Conservation (phyloP, 2,888 invertebrate genomes). For the Liopterus haemorrhoidalis region DNA sequence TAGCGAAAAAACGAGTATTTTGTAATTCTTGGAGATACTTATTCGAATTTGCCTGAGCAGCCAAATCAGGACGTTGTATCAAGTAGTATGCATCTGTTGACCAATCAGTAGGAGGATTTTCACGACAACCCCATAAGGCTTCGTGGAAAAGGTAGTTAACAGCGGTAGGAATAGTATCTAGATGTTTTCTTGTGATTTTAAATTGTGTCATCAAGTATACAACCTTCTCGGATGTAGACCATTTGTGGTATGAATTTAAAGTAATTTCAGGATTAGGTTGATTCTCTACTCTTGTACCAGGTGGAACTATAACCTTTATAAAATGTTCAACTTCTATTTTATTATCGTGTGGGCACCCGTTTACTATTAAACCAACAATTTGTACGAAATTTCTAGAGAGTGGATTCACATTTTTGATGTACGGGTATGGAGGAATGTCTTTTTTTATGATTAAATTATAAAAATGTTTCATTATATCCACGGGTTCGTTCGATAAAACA, state of each 20-base stretch:
- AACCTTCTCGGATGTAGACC: conserved; percentile 44
- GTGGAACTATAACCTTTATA: conserved; percentile 32
- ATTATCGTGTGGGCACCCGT: conserved; percentile 13
- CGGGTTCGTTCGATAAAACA: conserved; percentile 58
- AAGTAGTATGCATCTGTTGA: conserved; percentile 63
- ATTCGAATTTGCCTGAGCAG: conserved; percentile 46
- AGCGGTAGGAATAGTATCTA: conserved; percentile 67
- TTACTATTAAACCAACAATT: conserved; percentile 20
- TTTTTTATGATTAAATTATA: conserved; percentile 56
- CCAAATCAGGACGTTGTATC: conserved; percentile 66
- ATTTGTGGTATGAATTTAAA: conserved; percentile 26
- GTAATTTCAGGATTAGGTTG: conserved; percentile 34
- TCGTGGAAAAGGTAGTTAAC: conserved; percentile 63
- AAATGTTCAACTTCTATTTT: conserved; percentile 16
- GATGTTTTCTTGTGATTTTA: conserved; percentile 59
- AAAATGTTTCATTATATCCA: conserved; percentile 67
- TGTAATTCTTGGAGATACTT: not conserved
- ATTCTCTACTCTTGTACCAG: conserved; percentile 41
- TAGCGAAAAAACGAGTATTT: not conserved
- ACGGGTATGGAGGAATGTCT: conserved; percentile 59
- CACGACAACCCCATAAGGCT: conserved; percentile 63
- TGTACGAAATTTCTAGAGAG: conserved; percentile 68
- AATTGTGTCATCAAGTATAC: conserved; percentile 53
- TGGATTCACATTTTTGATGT: conserved; percentile 66
- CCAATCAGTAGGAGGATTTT: conserved; percentile 68